Percentiles rank a stretch among this genome's conserved stretches.
These are phyloP conservation scores for Eclectus roratus DNA, from an alignment of 2,113 vertebrate genomes.

Conservation along the genomic window DNA sequence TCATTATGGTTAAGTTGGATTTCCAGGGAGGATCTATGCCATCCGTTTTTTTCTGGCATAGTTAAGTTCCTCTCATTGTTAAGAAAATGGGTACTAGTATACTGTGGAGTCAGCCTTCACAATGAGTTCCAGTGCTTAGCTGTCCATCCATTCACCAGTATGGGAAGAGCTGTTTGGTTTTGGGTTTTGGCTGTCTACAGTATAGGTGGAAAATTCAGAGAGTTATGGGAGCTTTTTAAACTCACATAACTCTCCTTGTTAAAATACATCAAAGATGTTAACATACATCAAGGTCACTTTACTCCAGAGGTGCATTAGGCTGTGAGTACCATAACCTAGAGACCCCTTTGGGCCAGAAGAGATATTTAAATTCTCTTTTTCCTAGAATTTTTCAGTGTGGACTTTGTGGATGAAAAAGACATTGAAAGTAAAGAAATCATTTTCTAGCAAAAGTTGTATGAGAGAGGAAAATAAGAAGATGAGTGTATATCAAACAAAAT, in stretches of 20 bases:
- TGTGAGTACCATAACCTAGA: neutral
- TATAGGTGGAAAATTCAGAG: neutral
- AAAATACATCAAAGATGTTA: neutral
- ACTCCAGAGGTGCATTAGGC: neutral
- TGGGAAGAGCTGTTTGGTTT: neutral
- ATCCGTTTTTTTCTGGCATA: neutral
- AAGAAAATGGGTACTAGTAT: neutral
- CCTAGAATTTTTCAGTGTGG: neutral
- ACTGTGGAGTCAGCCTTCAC: neutral
- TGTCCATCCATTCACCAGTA: neutral
- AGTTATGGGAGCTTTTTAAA: neutral
- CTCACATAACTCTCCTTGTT: neutral
- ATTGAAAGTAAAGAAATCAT: neutral
- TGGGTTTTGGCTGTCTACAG: neutral
- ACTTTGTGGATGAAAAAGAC: neutral
- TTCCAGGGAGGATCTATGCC: neutral
- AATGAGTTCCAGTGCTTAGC: rapidly evolving
- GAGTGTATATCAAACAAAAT: neutral
- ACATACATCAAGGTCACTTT: neutral
- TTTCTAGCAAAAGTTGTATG: neutral
- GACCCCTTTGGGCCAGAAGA: neutral
- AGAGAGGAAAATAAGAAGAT: neutral
- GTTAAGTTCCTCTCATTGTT: neutral
- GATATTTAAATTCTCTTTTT: neutral
- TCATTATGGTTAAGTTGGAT: neutral